Percentiles rank a stretch among this genome's conserved stretches.
These are phyloP conservation scores for Pollimyrus isidori DNA, from an alignment of 2,113 vertebrate species.

Conservation along the genomic window DNA sequence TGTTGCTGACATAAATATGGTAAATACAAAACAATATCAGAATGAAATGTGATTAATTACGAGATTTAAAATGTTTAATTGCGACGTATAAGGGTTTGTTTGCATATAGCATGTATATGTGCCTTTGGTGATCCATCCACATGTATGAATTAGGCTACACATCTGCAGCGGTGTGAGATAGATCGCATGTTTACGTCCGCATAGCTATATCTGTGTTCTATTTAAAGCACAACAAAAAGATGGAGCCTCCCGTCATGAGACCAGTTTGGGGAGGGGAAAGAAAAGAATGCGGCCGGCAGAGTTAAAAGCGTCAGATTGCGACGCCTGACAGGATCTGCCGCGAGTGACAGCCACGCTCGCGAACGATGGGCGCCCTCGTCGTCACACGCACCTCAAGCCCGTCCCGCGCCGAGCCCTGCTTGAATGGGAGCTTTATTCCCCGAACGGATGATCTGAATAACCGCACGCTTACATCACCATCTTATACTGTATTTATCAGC, in stretches of 20 bases:
- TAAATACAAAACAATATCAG: background rate
- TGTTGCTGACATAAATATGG: background rate
- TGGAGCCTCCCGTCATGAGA: background rate
- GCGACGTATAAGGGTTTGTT: background rate
- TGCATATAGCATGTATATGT: background rate
- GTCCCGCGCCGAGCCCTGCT: conserved; percentile 23
- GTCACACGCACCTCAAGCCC: conserved; percentile 27
- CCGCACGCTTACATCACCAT: conserved; percentile 38
- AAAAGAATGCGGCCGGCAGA: background rate
- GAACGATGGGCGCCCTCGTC: background rate
- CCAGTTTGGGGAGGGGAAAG: background rate
- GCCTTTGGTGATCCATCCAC: background rate
- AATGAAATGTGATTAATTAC: background rate
- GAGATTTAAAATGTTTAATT: background rate
- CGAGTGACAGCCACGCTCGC: conserved; percentile 3
- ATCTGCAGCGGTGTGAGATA: background rate
- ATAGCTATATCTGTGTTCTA: background rate
- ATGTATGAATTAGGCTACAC: background rate
- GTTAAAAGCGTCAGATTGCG: conserved; percentile 12
- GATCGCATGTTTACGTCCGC: background rate
- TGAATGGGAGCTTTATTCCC: conserved; percentile 30
- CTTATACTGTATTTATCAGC: conserved; percentile 27
- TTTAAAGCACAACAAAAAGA: background rate
- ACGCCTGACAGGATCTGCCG: background rate
- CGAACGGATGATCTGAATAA: conserved; percentile 36